phyloP scores from a whole-genome alignment of 2,113 vertebrate species.

The Plestiodon gilberti region DNA sequence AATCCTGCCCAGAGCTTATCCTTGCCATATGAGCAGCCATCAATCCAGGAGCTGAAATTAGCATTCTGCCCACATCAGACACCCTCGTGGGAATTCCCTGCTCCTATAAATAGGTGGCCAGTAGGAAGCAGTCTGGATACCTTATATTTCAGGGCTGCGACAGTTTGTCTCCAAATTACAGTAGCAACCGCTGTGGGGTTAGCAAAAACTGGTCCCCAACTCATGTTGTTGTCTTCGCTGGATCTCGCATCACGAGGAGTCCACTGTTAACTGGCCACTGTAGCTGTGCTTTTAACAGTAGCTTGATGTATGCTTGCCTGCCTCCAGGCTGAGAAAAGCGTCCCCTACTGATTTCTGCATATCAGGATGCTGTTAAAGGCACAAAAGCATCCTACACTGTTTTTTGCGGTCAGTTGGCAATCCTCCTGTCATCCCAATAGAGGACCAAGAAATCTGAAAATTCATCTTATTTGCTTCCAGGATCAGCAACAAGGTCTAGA shows the following conservation, averaged over 20 bases:
- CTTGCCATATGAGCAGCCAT: background rate
- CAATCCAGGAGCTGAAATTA: background rate
- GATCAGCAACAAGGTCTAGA: background rate
- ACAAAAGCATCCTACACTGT: background rate
- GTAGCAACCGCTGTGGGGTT: background rate
- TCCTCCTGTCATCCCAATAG: background rate
- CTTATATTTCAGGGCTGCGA: background rate
- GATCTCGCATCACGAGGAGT: background rate
- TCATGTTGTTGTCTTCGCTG: background rate
- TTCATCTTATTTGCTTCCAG: background rate
- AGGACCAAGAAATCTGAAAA: background rate
- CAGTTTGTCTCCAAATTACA: background rate
- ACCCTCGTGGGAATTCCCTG: background rate
- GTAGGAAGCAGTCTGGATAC: background rate
- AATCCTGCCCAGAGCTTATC: background rate
- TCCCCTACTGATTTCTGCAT: background rate
- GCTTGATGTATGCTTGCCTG: background rate
- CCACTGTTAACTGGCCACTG: background rate
- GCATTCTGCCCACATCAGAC: background rate
- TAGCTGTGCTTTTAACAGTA: background rate
- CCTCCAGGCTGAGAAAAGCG: background rate
- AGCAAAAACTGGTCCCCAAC: background rate
- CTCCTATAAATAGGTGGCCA: constrained; percentile 9
- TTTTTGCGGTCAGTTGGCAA: background rate
- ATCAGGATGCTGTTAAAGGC: background rate